Base-by-base conservation (phyloP, 2,888 invertebrate genomes). In the Acholoe squamosa region DNA sequence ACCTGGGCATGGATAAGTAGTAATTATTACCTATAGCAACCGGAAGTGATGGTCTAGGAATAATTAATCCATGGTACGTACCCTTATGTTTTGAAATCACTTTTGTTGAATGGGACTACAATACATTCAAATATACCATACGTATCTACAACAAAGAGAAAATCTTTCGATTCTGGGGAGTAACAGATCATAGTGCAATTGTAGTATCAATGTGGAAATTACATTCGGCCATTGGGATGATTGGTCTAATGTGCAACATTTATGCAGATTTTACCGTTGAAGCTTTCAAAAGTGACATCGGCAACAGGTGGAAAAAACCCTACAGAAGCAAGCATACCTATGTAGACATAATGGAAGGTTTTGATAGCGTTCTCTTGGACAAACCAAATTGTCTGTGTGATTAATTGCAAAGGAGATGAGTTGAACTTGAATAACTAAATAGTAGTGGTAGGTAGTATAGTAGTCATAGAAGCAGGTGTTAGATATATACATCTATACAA, bases 401-500 rank as follows among this genome's bases (percentile, higher is more conserved):
- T 61, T 61, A n/a, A 61, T 61, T 61, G 61, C 61, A n/a, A 61
- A 61, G 61, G 61, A 61, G 19, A 3, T 61, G n/a, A 61, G 19
- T 61, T 19, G 5, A 61, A 61, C n/a, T 19, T 3, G 5, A 61
- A 12, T 14, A 77, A 77, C 77, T 77, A 77, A 77, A 19, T 16
- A 77, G 19, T 33, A 77, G 77, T 34, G 25, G 34, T 76, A n/a
- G 25, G 34, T n/a, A 67, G 28, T 67, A 67, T 67, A 10, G n/a
- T 67, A 67, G 28, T 25, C 31, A 77, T 16, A 10, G 22, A 34
- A 51, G 84, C 84, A 33, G 84, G 43, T 51, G 51, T 22, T 84
- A 84, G 84, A 51, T 84, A 34, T 84, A 84, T 84, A 84, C 84
- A 84, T 51, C 84, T 84, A 84, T 84, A 84, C 84, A 43, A 84